Base-by-base conservation (phyloP, 2,888 invertebrate genomes). In the Volucella inflata region DNA sequence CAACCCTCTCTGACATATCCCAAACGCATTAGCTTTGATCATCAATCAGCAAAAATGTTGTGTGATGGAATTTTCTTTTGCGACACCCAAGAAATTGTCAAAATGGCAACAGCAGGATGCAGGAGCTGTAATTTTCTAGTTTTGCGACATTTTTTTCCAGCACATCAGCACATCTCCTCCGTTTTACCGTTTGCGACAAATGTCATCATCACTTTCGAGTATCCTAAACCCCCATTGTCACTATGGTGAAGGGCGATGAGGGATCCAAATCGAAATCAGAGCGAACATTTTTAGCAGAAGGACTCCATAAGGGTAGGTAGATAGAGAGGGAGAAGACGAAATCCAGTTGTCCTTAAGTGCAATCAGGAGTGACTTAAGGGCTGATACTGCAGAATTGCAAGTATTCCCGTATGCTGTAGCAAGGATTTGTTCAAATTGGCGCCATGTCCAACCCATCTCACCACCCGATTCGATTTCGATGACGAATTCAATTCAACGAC, bases 41-140 rank as follows among this genome's bases (percentile, higher is more conserved):
- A 74, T 78, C 78, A 83, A 83, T 83, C 83, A 55, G 62, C 42
- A 77, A 55, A 72, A 78, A 72, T 14, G 10, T 51, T 42, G 74
- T 78, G 72, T 74, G 16, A 74, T 57, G 55, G 57, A 83, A 60
- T 53, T 71, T 36, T 67, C 38, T 57, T 40, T 60, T 40, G 59
- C 36, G 70, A 79, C 79, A 84, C 65, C 59, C 68, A 51, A 59
- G 74, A 65, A 79, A 79, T 75, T 84, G 46, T 79, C 65, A 44
- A 75, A 75, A 71, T 67, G 75, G 75, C 65, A 84, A 70, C 83
- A 70, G 59, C 79, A 84, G 70, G 79, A 84, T 70, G 65, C 75
- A 74, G 79, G 75, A 75, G 53, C 48, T 50, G 79, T 84, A 75
- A 84, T 84, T 79, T 65, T 70, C 72, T 62, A 70, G 50, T 62